Evolutionary conservation across 1,140 invertebrate genomes (phyloP), one percentile per base, ranked within the genome.

Genomic region (Charaxes varanes): DNA sequence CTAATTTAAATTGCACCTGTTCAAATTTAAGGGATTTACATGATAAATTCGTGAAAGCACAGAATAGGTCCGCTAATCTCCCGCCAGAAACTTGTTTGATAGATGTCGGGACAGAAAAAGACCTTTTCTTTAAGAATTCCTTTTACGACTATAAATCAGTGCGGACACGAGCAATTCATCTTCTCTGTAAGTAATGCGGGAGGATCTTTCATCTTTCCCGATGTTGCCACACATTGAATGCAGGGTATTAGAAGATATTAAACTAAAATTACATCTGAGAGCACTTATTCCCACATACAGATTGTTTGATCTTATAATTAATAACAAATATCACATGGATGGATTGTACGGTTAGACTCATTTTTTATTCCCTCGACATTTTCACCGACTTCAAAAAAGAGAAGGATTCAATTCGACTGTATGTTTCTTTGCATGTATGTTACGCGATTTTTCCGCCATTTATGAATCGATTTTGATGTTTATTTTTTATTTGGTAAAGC

Each of bases 111-210:
- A 31, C 45, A 37, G 32, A 22, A 33, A 52, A 48, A 52, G 44
- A 46, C 31, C 50, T 50, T 62, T 58, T 60, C 52, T 54, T 62
- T 41, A 43, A 40, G 41, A 60, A 56, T 41, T 57, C 41, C 53
- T 40, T 48, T 35, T 27, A 19, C 41, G 30, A 53, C 57, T 44
- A 76, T 76, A 70, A 72, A 76, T 72, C 71, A 76, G 56, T 22
- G 46, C 32, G 42, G 58, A 51, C 51, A 24, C 37, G 27, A 21
- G 56, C 56, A 62, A 76, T 76, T 72, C 63, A 70, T 72, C 65
- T 72, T 58, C 46, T 13, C 37, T 27, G 36, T 27, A 42, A 35
- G 37, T 46, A 46, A 52, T 42, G 40, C 28, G 17, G 34, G 27
- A 27, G 35, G 16, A 38, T 38, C 15, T 30, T 28, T 38, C 35